Percentiles rank a stretch among this genome's conserved stretches.
phyloP scores from a whole-genome alignment of 1,140 invertebrate genomes.

The Leptoteleia sp. region DNA sequence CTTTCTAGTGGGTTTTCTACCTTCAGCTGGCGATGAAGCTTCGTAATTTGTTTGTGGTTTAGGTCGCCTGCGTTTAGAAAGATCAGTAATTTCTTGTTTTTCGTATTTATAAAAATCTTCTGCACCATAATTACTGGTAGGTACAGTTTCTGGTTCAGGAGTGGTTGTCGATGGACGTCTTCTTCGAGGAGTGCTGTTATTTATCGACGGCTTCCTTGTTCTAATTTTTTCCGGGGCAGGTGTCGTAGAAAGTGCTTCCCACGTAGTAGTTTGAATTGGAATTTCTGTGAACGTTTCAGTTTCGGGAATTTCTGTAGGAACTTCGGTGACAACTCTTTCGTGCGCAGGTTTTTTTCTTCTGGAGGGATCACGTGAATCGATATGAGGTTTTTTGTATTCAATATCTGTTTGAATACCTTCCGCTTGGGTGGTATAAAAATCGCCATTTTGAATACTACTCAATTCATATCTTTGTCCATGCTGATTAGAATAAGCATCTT shows the following conservation, averaged over 20 bases:
- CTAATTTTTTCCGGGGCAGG: slow-evolving; percentile 33
- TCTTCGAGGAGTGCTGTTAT: slow-evolving; percentile 31
- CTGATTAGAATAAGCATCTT: slow-evolving; percentile 26
- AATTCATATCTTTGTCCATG: slow-evolving; percentile 54
- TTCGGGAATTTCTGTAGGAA: slow-evolving; percentile 26
- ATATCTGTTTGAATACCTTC: slow-evolving; percentile 39
- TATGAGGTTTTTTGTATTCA: slow-evolving; percentile 31
- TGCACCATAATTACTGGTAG: slow-evolving; percentile 18
- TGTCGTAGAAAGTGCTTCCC: slow-evolving; percentile 48
- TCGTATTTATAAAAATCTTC: slow-evolving; percentile 58
- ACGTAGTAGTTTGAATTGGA: slow-evolving; percentile 54
- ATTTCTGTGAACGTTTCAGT: slow-evolving; percentile 52
- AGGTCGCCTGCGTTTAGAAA: slow-evolving; percentile 39
- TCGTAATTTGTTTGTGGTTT: slow-evolving; percentile 42
- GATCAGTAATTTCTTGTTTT: slow-evolving; percentile 41
- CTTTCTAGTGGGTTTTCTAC: slow-evolving; percentile 38
- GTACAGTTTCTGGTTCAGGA: slow-evolving; percentile 34
- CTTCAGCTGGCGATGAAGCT: slow-evolving; percentile 20
- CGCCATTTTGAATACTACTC: slow-evolving; percentile 15
- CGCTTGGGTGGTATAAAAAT: slow-evolving; percentile 38
- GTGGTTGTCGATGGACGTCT: slow-evolving; percentile 60
- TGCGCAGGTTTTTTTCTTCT: slow-evolving; percentile 55
- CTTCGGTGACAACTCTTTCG: slow-evolving; percentile 26
- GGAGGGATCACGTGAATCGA: slow-evolving; percentile 34
- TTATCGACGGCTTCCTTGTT: slow-evolving; percentile 41